Evolutionary conservation across 1,140 invertebrate species (phyloP), one percentile per base, ranked within the genome.

Genomic region (Aleiodes sp.): DNA sequence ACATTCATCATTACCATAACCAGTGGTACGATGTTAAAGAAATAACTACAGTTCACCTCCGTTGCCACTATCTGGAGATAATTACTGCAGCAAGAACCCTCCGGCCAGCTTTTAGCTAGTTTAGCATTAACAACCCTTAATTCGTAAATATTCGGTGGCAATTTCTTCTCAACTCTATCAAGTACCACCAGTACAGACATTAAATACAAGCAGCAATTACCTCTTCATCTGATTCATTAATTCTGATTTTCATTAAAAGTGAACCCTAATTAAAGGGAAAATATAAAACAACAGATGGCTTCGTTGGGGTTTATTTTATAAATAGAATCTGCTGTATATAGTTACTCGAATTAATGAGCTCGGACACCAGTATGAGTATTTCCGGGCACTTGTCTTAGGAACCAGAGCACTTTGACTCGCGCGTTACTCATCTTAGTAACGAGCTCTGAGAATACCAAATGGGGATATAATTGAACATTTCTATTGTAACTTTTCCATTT

Each of bases 1-100:
- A 43, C 75, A 80, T 81, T 76, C 75, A 72, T 82, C 81, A 81
- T 75, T 80, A 80, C 80, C 81, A 76, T 75, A 74, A 73, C 70
- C 72, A 57, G 71, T 29, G 63, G 31, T 29, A 43, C 8, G 43
- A 70, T 41, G 43, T 52, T 63, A 71, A 66, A 63, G 67, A 16
- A 41, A 6, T 2, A 57, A 31, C 24, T 28, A 21, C 21, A 7
- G 1, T 2, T 24, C 1, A 21, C 21, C n/a, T n/a, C n/a, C 21
- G 26, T 52, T 52, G 46, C 26, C 46, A 24, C 46, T 24, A 16
- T 64, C 43, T 65, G 65, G 52, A 56, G 72, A 74, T 76, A 78
- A 81, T 78, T 76, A 76, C 72, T 63, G 10, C 43, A 56, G 72
- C 68, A 71, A 73, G 75, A 74, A 72, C 70, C 73, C 70, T 66